Conservation (phyloP, 2,113 vertebrate genomes). For the Gulo gulo region DNA sequence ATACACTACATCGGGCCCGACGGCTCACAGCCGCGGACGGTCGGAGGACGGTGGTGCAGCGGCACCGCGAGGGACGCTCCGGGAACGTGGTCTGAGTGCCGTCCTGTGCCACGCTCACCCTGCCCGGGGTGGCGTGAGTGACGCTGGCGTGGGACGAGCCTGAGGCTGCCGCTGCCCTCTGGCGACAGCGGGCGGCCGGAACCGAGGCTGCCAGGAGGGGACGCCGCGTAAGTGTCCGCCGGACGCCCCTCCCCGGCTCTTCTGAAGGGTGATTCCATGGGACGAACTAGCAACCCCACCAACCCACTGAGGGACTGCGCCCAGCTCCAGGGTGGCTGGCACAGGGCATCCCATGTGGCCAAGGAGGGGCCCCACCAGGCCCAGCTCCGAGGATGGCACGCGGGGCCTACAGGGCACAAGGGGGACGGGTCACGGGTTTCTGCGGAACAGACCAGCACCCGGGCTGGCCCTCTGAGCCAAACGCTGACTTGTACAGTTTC, state of each 20-base stretch:
- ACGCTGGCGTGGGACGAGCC: rapidly evolving
- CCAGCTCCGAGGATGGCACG: rapidly evolving
- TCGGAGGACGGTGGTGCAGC: rapidly evolving
- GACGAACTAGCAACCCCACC: rapidly evolving
- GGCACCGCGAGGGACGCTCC: rapidly evolving
- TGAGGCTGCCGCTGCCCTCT: not conserved
- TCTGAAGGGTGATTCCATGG: rapidly evolving
- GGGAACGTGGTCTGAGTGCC: not conserved
- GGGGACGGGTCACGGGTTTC: not conserved
- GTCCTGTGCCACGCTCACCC: not conserved
- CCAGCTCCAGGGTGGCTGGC: not conserved
- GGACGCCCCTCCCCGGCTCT: rapidly evolving
- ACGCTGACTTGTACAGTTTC: rapidly evolving
- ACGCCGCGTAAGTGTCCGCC: rapidly evolving
- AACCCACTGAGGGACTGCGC: not conserved
- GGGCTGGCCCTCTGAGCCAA: not conserved
- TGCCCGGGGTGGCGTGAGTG: not conserved
- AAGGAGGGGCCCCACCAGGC: no score
- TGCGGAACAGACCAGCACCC: rapidly evolving
- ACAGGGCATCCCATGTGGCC: not conserved
- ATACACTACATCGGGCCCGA: not conserved
- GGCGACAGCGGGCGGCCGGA: rapidly evolving
- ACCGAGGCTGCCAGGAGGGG: not conserved
- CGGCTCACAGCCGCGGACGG: rapidly evolving
- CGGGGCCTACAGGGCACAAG: not conserved